A percentile compares a stretch with the other conserved stretches of the same genome.
Conservation (phyloP, 2,797 vertebrate genomes). For the Labroides dimidiatus region DNA sequence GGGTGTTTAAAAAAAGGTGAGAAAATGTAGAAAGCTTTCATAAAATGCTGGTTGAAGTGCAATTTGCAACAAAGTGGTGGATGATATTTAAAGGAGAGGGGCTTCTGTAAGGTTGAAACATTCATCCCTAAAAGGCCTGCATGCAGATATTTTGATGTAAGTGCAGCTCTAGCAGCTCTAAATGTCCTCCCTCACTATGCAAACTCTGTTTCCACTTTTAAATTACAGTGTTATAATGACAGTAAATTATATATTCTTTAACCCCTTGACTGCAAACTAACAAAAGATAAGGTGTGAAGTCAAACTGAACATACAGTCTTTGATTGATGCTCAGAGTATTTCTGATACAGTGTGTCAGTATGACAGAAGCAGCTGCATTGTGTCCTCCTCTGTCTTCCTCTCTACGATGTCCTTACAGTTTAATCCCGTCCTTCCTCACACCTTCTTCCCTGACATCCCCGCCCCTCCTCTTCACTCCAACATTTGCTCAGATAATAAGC, state of each 20-base stretch:
- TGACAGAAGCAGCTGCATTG: conserved; percentile 9
- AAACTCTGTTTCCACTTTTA: neutral
- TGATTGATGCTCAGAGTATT: neutral
- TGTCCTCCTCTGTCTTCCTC: conserved; percentile 4
- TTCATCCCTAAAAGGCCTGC: neutral
- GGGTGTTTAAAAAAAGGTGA: neutral
- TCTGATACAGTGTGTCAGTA: too few relatives aligned
- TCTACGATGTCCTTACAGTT: conserved; percentile 14
- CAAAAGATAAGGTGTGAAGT: neutral
- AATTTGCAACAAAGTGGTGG: neutral
- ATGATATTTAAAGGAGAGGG: neutral
- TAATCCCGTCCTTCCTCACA: conserved; percentile 57
- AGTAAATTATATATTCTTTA: neutral
- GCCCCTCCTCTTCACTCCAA: conserved; percentile 49
- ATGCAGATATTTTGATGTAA: neutral
- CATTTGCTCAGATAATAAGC: conserved; percentile 77
- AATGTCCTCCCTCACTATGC: neutral
- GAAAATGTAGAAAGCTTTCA: neutral
- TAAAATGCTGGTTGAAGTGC: neutral
- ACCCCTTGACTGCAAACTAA: neutral
- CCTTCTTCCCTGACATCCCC: conserved; percentile 25
- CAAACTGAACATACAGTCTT: neutral
- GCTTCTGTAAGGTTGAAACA: neutral
- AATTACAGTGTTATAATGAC: neutral
- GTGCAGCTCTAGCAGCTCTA: neutral